Evolutionary conservation across 2,888 invertebrate genomes (phyloP), one percentile per base, ranked within the genome.

Genomic region (Colostygia pectinataria): DNA sequence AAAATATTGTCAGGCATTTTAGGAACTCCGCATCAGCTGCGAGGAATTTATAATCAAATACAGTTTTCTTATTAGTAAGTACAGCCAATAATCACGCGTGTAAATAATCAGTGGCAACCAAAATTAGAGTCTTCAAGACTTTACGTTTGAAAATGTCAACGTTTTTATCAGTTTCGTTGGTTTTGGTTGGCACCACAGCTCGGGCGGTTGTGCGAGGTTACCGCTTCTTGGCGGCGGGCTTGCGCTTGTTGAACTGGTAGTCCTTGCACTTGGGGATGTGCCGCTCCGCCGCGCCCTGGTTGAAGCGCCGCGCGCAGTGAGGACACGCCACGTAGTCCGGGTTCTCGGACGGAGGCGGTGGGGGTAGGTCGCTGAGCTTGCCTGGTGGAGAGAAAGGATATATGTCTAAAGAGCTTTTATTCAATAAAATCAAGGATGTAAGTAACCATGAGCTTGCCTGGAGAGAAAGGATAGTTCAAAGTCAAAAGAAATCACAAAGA

Each of bases 211-310:
- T n/a, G n/a, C 8, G 23, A 58, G 48, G 59, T 75, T 90, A 89
- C 75, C 86, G 83, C 27, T 77, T 77, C 55, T 71, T 79, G 49
- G 73, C 60, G 9, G 68, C 51, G 65, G 87, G 74, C 88, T 94
- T 65, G 57, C 94, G 93, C 69, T 96, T 96, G 78, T 97, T 97
- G 81, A 95, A 96, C 62, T 93, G 86, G 90, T 93, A 96, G 66
- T 90, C 93, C 70, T 95, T 95, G 87, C 98, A 98, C 85, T 96
- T 95, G 38, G 98, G 98, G 63, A 98, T 97, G 88, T 98, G 98
- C 18, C 98, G 88, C 61, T 95, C 95, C 1, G 98, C 98, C 0
- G 96, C 97, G 0, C 90, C 84, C 67, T 94, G 92, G 87, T 96
- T 97, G 90, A 98, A 98, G 66, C 94, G 94, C 0, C 98, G 92